Base-by-base conservation (phyloP, 1,140 invertebrate genomes). In the Ectropis grisescens region DNA sequence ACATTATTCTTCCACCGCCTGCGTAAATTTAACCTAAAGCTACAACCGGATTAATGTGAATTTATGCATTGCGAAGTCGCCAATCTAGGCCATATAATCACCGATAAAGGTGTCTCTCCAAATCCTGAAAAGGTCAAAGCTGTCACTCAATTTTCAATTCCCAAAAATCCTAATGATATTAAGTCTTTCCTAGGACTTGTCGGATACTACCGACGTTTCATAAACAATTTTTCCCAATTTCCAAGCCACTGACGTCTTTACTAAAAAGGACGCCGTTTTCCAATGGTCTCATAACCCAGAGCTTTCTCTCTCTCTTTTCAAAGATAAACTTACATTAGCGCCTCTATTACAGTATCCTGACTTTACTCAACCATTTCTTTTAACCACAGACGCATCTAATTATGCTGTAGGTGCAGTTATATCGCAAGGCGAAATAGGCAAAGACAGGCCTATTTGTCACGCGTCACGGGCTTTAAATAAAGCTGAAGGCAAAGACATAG, bases 1-100 rank as follows among this genome's bases (percentile, higher is more conserved):
- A 44, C 10, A 29, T 36, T 58, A 36, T 58, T 84, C 2, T 81
- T 84, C 27, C 16, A 58, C 5, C 43, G 48, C 37, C 32, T 85
- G 8, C 46, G 54, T 29, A 16, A 62, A 38, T 27, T 58, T 37
- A 69, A 70, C 29, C 44, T 85, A 14, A 81, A 82, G 52, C 16
- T 83, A 11, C 64, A 85, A 51, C 70, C 68, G 0, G 56, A 64
- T 10, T 84, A 85, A 56, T 84, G 79, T 35, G 54, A 76, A 37
- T 85, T 85, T 55, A 35, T 80, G 7, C 56, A 55, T 44, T 50
- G 60, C 22, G 64, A 81, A 65, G 54, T 82, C 9, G 31, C 52
- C 9, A 82, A 82, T 48, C 10, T 26, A 7, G 24, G 24, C 2
- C 24, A 26, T n/a, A n/a, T n/a, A 4, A 6, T 26, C 2, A 26